Evolutionary conservation across 2,113 vertebrate genomes (phyloP).

Genomic region (Clarias magur): DNA sequence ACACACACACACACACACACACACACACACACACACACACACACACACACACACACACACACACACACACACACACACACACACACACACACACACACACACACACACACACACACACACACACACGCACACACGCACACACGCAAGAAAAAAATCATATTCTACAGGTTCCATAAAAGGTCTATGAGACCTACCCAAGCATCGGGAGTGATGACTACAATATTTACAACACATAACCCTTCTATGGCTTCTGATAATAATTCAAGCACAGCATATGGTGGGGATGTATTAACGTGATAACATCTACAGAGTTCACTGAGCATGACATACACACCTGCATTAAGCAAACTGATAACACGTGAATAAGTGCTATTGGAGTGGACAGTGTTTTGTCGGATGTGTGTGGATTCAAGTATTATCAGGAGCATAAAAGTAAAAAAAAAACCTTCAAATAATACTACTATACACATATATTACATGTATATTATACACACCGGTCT

Average conservation of each 20-base stretch:
- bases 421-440: conserved; percentile 42
- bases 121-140: conserved; percentile 1
- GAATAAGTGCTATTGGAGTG: conserved; percentile 19
- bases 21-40: neutral
- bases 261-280: conserved; percentile 37
- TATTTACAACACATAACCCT: conserved; percentile 70
- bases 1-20: conserved; percentile 40
- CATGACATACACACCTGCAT: conserved; percentile 19
- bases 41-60: too few relatives aligned
- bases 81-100: neutral
- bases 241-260: conserved; percentile 51
- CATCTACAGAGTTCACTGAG: conserved; percentile 10
- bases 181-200: conserved; percentile 79
- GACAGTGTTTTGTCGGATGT: conserved; percentile 38
- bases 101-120: too few relatives aligned
- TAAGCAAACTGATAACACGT: conserved; percentile 3
- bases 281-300: conserved; percentile 31
- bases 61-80: conserved; percentile 3
- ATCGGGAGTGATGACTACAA: conserved; percentile 71
- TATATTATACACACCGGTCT: conserved; percentile 27
- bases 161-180: conserved; percentile 57
- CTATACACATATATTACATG: conserved; percentile 39
- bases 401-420: conserved; percentile 55
- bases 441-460: conserved; percentile 43
- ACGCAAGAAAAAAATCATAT: conserved; percentile 25